Evolutionary conservation across 2,888 invertebrate species (phyloP).

Genomic region (Parascotia fuliginaria): DNA sequence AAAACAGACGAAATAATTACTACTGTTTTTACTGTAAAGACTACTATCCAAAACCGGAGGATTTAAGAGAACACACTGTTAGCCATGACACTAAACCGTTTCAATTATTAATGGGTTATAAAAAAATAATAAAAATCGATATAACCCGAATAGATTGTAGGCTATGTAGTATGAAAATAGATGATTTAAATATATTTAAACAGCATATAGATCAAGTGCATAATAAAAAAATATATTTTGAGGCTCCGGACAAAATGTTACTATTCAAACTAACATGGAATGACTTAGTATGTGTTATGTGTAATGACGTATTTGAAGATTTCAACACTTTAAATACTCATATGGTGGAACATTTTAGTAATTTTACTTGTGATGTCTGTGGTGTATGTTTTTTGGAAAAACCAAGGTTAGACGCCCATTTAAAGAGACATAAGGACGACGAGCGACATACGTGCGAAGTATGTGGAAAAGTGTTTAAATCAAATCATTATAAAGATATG

Average conservation of each 20-base stretch:
- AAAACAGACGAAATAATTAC: constrained; percentile 75
- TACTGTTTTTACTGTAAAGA: constrained; percentile 81
- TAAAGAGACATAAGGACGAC: constrained; percentile 77
- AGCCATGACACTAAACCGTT: constrained; percentile 78
- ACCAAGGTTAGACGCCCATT: constrained; percentile 77
- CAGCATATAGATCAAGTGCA: constrained; percentile 72
- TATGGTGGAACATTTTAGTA: constrained; percentile 79
- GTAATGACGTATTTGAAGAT: constrained; percentile 74
- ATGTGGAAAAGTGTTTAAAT: constrained; percentile 79
- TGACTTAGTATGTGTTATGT: constrained; percentile 76
- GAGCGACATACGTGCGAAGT: constrained; percentile 82
- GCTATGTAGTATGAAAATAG: constrained; percentile 67
- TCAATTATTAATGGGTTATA: constrained; percentile 74
- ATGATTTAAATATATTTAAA: constrained; percentile 68
- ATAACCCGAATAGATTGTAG: constrained; percentile 76
- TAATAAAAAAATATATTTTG: constrained; percentile 75
- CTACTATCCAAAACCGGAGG: constrained; percentile 77
- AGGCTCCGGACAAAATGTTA: constrained; percentile 75
- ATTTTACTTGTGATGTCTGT: constrained; percentile 76
- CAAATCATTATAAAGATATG: constrained; percentile 78
- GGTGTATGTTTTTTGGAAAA: constrained; percentile 81
- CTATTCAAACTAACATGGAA: constrained; percentile 73
- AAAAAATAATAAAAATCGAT: constrained; percentile 78
- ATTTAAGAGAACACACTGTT: constrained; percentile 71
- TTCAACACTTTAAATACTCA: constrained; percentile 75